phyloP scores from a whole-genome alignment of 2,888 invertebrate species.

The Cosmia trapezina region DNA sequence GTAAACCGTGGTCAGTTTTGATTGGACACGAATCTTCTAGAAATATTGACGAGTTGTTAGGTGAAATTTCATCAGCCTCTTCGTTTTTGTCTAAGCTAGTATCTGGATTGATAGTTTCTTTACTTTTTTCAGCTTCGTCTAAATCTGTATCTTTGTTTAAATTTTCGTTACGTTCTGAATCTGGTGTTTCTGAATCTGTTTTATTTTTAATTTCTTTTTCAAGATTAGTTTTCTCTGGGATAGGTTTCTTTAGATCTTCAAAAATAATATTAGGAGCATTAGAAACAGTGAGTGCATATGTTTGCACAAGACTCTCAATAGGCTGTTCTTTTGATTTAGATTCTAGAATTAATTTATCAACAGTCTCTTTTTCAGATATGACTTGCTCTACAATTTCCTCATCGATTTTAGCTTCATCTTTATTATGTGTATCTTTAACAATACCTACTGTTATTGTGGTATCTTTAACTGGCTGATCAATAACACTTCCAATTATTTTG shows the following conservation, averaged over 20 bases:
- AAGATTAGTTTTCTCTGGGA: neutral
- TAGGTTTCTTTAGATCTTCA: neutral
- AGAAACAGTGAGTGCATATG: neutral
- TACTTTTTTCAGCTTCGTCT: constrained; percentile 8
- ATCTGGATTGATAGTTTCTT: constrained; percentile 7
- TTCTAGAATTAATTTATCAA: neutral
- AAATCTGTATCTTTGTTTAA: neutral
- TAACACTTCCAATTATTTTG: neutral
- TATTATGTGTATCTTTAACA: neutral
- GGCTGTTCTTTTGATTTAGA: neutral
- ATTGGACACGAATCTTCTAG: constrained; percentile 12
- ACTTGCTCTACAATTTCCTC: neutral
- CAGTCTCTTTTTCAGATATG: neutral
- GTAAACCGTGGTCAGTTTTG: constrained; percentile 72
- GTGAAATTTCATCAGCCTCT: constrained; percentile 13
- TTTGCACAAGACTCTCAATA: neutral
- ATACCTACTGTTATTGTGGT: neutral
- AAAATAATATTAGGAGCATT: neutral
- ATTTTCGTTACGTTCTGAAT: neutral
- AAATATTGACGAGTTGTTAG: neutral
- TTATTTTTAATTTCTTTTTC: neutral
- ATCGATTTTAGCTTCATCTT: neutral
- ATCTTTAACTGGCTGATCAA: constrained; percentile 1
- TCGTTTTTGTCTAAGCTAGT: constrained; percentile 9
- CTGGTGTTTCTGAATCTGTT: neutral